Base-by-base conservation (phyloP, 92 coral and sea anemone genomes). In the Zoanthus sociatus region DNA sequence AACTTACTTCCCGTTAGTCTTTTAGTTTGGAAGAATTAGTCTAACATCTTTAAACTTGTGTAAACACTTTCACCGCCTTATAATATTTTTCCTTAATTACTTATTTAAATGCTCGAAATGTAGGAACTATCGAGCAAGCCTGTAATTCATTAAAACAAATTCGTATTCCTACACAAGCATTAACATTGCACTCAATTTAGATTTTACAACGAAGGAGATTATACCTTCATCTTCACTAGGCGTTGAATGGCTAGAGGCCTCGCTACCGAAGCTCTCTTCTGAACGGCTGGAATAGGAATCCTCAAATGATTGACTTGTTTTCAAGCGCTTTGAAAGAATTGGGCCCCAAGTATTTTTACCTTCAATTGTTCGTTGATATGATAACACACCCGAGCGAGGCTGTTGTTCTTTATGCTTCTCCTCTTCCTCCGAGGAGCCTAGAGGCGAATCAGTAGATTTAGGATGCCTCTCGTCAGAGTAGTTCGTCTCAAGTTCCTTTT, bases 161-260 rank as follows among this genome's bases (percentile, higher is more conserved):
- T 37, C 42, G 1, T 37, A 0, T 37, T 37, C 4, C 42, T 37
- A 37, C 42, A 2, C 3, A 37, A 37, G 42, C 42, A 37, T 37
- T 14, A 58, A 15, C 32, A 18, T 30, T 67, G 21, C 64, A 45
- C 54, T 13, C 37, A 2, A 46, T 42, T n/a, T 6, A n/a, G 3
- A 18, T 7, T 56, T 44, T 26, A 69, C 16, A 30, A 30, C 30
- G 6, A 69, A 6, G 14, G 6, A 69, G 3, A 30, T 21, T 14
- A 32, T 81, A 81, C 85, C 85, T 81, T 81, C 85, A 63, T 81
- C 85, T 68, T 81, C 85, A 66, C 85, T 68, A 10, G 86, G 71
- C 6, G 94, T 88, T 13, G 94, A 84, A 54, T 87, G 87, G 73
- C 86, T 37, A 10, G 94, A 91, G 63, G 89, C 79, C 78, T 91